Conservation (phyloP, 2,888 invertebrate genomes). For the Spodoptera littoralis region DNA sequence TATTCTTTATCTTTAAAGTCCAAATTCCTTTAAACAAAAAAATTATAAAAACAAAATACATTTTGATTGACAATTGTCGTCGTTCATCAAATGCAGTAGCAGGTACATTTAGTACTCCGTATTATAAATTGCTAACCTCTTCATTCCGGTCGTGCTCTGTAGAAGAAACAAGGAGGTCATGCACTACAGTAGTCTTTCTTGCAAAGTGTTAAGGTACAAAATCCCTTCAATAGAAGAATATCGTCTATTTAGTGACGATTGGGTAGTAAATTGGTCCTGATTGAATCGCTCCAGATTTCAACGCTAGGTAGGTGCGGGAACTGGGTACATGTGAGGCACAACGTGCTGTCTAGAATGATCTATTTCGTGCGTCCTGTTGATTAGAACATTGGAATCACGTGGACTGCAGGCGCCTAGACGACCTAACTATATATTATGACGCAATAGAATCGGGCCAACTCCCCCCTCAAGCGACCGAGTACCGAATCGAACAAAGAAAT, state of each 20-base stretch:
- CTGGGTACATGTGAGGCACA: constrained; percentile 2
- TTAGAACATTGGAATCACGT: constrained; percentile 22
- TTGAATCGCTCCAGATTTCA: constrained; percentile 80
- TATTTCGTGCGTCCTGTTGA: constrained; percentile 15
- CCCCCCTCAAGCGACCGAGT: too few species aligned
- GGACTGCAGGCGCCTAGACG: constrained; percentile 3
- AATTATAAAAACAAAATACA: too few species aligned
- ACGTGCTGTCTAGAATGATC: constrained; percentile 36
- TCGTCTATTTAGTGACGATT: constrained; percentile 47
- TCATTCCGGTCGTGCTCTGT: constrained; percentile 25
- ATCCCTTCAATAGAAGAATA: constrained; percentile 9
- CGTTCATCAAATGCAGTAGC: constrained; percentile 4
- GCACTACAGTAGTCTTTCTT: constrained; percentile 16
- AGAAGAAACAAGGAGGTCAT: constrained; percentile 11
- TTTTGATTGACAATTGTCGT: too few species aligned
- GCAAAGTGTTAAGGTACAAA: constrained; percentile 13
- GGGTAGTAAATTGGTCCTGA: constrained; percentile 72
- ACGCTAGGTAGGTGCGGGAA: constrained; percentile 22
- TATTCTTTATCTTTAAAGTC: too few species aligned
- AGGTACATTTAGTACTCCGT: constrained; percentile 25
- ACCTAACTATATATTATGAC: too few species aligned
- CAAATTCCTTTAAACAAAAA: too few species aligned
- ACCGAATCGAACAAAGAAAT: too few species aligned
- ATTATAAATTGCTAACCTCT: constrained; percentile 31
- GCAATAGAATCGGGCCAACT: too few species aligned